Percentiles rank a stretch among this genome's conserved stretches.
Evolutionary conservation across 2,888 invertebrate genomes (phyloP).

Genomic region (Glyphotaelius pellucidus): DNA sequence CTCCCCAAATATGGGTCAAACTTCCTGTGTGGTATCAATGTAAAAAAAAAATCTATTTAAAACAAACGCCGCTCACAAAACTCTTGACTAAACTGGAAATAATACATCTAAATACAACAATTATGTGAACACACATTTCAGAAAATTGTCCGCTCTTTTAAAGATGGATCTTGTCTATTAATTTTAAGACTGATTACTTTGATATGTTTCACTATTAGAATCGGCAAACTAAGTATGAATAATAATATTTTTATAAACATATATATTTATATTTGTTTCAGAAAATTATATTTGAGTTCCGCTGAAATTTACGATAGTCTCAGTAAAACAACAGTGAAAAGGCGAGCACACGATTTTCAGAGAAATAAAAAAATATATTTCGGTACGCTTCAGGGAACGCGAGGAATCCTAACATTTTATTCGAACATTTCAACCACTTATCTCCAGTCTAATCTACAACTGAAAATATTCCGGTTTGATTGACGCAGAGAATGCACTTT

Average conservation of each 20-base stretch:
- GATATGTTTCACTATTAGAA: too few relatives aligned
- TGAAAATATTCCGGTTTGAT: not conserved
- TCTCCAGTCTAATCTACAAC: not conserved
- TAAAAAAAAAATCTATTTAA: too few relatives aligned
- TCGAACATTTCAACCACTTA: not conserved
- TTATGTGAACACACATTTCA: too few relatives aligned
- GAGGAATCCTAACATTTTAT: slow-evolving; percentile 24
- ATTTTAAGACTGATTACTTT: not conserved
- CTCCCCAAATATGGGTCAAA: too few relatives aligned
- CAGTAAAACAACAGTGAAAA: not conserved
- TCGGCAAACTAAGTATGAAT: too few relatives aligned
- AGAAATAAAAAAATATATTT: slow-evolving; percentile 52
- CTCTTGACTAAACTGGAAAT: too few relatives aligned
- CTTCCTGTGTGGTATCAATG: too few relatives aligned
- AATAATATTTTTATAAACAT: too few relatives aligned
- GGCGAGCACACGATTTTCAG: slow-evolving; percentile 13
- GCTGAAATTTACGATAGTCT: not conserved
- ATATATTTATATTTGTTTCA: not conserved
- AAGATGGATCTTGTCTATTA: not conserved
- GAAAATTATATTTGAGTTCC: not conserved
- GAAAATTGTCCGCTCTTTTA: too few relatives aligned
- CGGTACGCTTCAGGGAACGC: slow-evolving; percentile 22
- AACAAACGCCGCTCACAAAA: too few relatives aligned
- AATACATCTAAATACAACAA: too few relatives aligned
- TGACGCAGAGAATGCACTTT: not conserved